phyloP scores from a whole-genome alignment of 2,797 vertebrate species.

The Rhinophrynus dorsalis region DNA sequence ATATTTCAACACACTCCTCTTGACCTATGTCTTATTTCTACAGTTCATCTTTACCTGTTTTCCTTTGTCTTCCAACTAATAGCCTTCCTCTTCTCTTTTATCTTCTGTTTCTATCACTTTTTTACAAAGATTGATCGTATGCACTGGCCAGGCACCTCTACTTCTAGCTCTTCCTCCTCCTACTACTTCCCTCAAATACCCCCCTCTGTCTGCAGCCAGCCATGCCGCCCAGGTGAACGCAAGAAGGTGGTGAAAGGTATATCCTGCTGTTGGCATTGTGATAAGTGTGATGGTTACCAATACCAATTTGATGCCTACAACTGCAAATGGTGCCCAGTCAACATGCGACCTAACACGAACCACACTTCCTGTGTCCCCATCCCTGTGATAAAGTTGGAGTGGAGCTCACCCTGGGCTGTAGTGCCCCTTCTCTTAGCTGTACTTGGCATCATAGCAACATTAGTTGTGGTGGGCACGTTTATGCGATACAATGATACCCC shows the following conservation, averaged over 20 bases:
- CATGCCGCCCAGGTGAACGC: conserved; percentile 85
- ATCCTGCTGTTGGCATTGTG: conserved; percentile 95
- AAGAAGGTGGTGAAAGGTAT: conserved; percentile 94
- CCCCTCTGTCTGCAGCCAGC: conserved; percentile 90
- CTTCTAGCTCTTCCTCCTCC: background rate
- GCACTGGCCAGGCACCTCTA: conserved; percentile 82
- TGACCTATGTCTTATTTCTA: no score
- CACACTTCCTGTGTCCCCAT: conserved; percentile 88
- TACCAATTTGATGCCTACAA: conserved; percentile 89
- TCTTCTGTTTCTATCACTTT: background rate
- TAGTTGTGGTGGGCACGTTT: conserved; percentile 88
- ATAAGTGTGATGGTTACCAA: conserved; percentile 92
- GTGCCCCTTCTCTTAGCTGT: conserved; percentile 89
- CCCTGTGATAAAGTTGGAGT: conserved; percentile 92
- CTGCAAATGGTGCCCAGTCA: conserved; percentile 91
- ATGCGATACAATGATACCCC: conserved; percentile 94
- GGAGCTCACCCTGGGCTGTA: conserved; percentile 92
- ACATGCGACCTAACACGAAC: conserved; percentile 87
- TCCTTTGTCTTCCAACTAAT: no score
- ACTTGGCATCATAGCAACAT: conserved; percentile 86
- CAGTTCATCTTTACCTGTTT: no score
- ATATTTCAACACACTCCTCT: no score
- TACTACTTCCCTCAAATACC: conserved; percentile 69
- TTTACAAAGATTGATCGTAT: conserved; percentile 76
- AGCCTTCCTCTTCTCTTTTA: background rate